Evolutionary conservation across 92 coral and sea anemone species (phyloP).

Genomic region (Porites divaricata): DNA sequence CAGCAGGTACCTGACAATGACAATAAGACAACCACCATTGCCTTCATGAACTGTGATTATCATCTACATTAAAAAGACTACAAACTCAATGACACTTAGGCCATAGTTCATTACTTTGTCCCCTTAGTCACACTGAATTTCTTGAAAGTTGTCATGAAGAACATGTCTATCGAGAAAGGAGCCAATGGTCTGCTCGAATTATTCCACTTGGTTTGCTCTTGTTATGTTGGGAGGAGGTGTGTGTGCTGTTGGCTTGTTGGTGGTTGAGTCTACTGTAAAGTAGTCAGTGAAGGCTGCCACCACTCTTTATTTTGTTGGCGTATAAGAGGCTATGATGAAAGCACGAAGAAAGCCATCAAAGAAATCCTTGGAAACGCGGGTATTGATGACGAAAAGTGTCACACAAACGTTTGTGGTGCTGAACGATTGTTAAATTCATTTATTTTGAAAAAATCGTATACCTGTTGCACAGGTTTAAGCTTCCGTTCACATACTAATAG

Average conservation of each 20-base stretch:
- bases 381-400: too few species aligned
- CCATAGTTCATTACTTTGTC: conserved; percentile 50
- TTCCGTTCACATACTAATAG: too few species aligned
- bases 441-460: too few species aligned
- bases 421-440: too few species aligned
- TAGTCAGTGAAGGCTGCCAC: conserved; percentile 42
- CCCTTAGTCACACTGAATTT: conserved; percentile 30
- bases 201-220: conserved; percentile 27
- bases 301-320: too few species aligned
- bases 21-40: conserved; percentile 38
- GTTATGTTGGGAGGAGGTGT: conserved; percentile 29
- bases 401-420: too few species aligned
- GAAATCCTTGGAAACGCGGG: too few species aligned
- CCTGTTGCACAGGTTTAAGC: too few species aligned
- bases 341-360: too few species aligned
- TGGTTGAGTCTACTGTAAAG: conserved; percentile 30
- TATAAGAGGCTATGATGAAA: too few species aligned
- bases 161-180: conserved; percentile 46
- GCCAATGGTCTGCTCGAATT: conserved; percentile 38
- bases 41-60: conserved; percentile 46
- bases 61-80: conserved; percentile 28
- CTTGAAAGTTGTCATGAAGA: conserved; percentile 34
- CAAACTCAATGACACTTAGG: conserved; percentile 34
- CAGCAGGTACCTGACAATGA: conserved; percentile 41
- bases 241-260: conserved; percentile 31